Evolutionary conservation across 1,140 invertebrate species (phyloP).

Genomic region (Drosophila kurseongensis): DNA sequence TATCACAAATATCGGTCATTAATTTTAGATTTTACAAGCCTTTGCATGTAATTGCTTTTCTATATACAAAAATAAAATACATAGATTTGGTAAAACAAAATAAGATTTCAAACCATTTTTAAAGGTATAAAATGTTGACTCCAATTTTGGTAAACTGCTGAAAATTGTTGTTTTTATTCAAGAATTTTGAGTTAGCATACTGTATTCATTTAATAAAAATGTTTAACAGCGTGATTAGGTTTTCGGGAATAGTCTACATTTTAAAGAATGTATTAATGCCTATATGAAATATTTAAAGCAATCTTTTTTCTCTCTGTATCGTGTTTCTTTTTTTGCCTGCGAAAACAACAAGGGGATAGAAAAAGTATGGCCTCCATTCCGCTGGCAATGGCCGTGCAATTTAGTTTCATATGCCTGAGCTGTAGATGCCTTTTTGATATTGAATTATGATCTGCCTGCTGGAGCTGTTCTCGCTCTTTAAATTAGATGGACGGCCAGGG

Average conservation of each 20-base stretch:
- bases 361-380: constrained; percentile 42
- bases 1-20: background rate
- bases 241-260: no score
- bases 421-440: constrained; percentile 74
- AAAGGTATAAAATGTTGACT: background rate
- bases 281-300: no score
- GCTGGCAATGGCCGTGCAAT: constrained; percentile 62
- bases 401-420: constrained; percentile 73
- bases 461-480: constrained; percentile 62
- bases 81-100: background rate
- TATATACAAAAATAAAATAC: background rate
- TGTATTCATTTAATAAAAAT: no score
- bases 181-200: no score
- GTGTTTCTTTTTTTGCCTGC: constrained; percentile 58
- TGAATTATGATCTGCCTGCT: constrained; percentile 71
- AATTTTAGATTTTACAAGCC: background rate
- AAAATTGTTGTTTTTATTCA: no score
- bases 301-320: background rate
- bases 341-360: constrained; percentile 32
- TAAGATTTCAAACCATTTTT: background rate
- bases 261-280: no score
- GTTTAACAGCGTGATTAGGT: no score
- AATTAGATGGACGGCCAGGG: constrained; percentile 56
- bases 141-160: no score
- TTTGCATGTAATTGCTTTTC: background rate